Evolutionary conservation across 1,140 invertebrate genomes (phyloP).

Genomic region (Drosophila triauraria): DNA sequence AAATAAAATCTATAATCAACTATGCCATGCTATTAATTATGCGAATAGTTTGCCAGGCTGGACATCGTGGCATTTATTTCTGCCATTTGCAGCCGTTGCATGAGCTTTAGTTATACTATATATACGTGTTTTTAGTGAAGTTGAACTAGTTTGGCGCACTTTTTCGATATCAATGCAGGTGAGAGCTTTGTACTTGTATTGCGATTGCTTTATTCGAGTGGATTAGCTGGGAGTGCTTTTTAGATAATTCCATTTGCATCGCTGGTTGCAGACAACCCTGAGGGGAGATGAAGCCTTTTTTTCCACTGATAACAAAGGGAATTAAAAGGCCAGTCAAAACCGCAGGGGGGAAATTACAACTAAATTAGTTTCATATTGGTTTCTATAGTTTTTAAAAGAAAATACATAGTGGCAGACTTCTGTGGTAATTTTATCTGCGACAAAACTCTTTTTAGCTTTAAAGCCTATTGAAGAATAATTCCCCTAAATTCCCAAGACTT

Average conservation of each 20-base stretch:
- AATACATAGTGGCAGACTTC: background rate
- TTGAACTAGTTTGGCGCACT: constrained; percentile 29
- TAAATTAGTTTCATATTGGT: background rate
- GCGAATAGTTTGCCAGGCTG: constrained; percentile 28
- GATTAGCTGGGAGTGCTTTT: constrained; percentile 37
- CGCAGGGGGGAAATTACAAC: background rate
- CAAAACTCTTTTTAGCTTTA: too few species aligned
- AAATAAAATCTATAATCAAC: constrained; percentile 45
- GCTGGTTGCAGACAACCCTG: background rate
- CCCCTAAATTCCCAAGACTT: too few species aligned
- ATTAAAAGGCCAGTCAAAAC: background rate
- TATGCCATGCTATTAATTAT: constrained; percentile 48
- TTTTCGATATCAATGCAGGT: constrained; percentile 1
- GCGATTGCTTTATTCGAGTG: constrained; percentile 26
- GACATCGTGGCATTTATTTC: constrained; percentile 26
- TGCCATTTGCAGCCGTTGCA: constrained; percentile 40
- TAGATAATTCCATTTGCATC: constrained; percentile 7
- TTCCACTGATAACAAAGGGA: background rate
- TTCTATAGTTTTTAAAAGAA: too few species aligned
- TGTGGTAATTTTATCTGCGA: background rate
- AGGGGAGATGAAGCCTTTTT: background rate
- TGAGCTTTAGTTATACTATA: constrained; percentile 26
- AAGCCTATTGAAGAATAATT: too few species aligned
- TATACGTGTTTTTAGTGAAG: constrained; percentile 30
- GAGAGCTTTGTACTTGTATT: constrained; percentile 19